Evolutionary conservation across 2,113 vertebrate genomes (phyloP), one percentile per base, ranked within the genome.

Genomic region (Entomyzon cyanotis): DNA sequence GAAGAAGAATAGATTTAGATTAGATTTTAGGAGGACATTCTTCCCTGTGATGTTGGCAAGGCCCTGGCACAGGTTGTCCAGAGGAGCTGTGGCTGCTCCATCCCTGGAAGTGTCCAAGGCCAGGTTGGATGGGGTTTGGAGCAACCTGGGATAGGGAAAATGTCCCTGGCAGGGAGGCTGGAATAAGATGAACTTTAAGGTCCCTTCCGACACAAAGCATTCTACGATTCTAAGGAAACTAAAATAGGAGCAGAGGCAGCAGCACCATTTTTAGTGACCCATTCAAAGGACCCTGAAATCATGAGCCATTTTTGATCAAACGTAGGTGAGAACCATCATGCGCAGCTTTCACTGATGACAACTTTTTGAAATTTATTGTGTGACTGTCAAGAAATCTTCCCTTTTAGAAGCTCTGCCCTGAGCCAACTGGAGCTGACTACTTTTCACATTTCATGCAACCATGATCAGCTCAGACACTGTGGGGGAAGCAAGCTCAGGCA

Each of bases 81-180:
- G 67, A 33, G 59, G 2, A 50, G 22, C 17, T 52, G 12, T 24
- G 59, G 15, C 31, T 65, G 44, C 8, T 22, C 50, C 33, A 59
- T n/a, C 19, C 33, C 39, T 25, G 69, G 23, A 2, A 53, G 7
- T 21, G 28, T 3, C 37, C 59, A 58, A 44, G 35, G 12, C 8
- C 42, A 50, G 31, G 17, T 0, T 74, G 60, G 33, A 67, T 0
- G 0, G 20, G 10, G 7, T 7, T 82, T 52, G 23, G 44, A 59
- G 7, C 15, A 67, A 0, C 8, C 18, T 74, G 68, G 15, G 33
- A 3, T 2, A 22, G 14, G 27, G 27, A 10, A 77, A 15, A 0
- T 68, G 12, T 19, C 22, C 53, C 27, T 22, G 8, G 31, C 31
- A 37, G 25, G 21, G 14, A 25, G 5, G 47, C 12, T 46, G 5